Base-by-base conservation (phyloP, 2,888 invertebrate species). In the Selenia dentaria region DNA sequence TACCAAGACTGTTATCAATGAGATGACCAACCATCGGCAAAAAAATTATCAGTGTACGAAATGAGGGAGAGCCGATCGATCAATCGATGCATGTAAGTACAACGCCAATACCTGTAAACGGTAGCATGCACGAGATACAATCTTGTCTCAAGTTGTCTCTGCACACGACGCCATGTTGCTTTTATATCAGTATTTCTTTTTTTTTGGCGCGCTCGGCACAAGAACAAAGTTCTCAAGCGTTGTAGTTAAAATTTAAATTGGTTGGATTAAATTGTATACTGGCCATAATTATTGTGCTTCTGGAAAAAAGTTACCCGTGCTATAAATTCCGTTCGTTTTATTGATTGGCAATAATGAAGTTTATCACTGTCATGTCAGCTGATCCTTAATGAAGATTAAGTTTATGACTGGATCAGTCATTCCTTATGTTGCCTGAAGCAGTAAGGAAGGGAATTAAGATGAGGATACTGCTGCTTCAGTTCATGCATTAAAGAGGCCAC, bases 41-140 rank as follows among this genome's bases (percentile, higher is more conserved):
- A 39, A 27, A 36, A 35, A 14, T 8, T n/a, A n/a, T n/a, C n/a
- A n/a, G n/a, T n/a, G n/a, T n/a, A n/a, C n/a, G n/a, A 47, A 50
- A 43, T 52, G 26, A 28, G 46, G 36, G 44, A 37, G 46, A 45
- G 38, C 47, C 57, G 46, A 58, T 62, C 62, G 49, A 60, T 67
- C 64, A 61, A 49, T 47, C 45, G 49, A 18, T 51, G 54, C 55
- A 62, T 62, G 22, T 16, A 16, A 18, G 50, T 47, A 42, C 27
- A 56, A 42, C 44, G 48, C 51, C 54, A 39, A 41, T 54, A 55
- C 53, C 57, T 72, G 74, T 74, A 71, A 73, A 79, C 80, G 70
- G 80, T 79, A 80, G 80, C 69, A 57, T 47, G 40, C 38, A 54
- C 35, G 49, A 66, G 80, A 79, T 79, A 74, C 57, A 58, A 77